Evolutionary conservation across 2,797 vertebrate genomes (phyloP), one percentile per base, ranked within the genome.

Genomic region (Lophius americanus): DNA sequence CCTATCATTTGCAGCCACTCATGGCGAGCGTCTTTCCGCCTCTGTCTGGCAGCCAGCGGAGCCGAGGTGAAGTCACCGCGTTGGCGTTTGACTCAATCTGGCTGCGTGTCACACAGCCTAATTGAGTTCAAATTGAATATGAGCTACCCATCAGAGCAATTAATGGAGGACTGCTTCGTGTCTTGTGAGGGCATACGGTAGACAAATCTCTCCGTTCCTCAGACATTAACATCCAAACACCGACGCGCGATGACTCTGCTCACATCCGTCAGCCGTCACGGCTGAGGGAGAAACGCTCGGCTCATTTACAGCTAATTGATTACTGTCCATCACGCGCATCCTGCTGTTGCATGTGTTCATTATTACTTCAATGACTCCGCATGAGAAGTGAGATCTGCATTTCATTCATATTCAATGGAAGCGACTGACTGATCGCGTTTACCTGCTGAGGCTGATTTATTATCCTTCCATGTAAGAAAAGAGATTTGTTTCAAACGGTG

Each of bases 51-150:
- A 37, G 7, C 55, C 52, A 35, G 14, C 9, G 11, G 55, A 78
- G 77, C 68, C 10, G 66, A 70, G 51, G 42, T 59, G 60, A 58
- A 58, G 51, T 39, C 42, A 10, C 48, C 32, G n/a, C 23, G 9
- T 69, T 73, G 64, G 13, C 56, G 56, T 63, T 66, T 59, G 66
- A 59, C 44, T 76, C 39, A 7, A 9, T 67, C 51, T 52, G 50
- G 41, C 51, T 51, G 47, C 37, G 60, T 88, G 76, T 85, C 72
- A 76, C 8, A 7, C 57, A 39, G 69, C 73, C 54, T 88, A 89
- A 90, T 88, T 87, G 80, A 85, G 87, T 86, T 88, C 70, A 88
- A 88, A 90, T 88, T 83, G 68, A 85, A 88, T 88, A 85, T 85
- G 74, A 86, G 70, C 76, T 55, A 53, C 64, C 76, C 79, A 83